Evolutionary conservation across 2,888 invertebrate genomes (phyloP).

Genomic region (Drosophila putrida): DNA sequence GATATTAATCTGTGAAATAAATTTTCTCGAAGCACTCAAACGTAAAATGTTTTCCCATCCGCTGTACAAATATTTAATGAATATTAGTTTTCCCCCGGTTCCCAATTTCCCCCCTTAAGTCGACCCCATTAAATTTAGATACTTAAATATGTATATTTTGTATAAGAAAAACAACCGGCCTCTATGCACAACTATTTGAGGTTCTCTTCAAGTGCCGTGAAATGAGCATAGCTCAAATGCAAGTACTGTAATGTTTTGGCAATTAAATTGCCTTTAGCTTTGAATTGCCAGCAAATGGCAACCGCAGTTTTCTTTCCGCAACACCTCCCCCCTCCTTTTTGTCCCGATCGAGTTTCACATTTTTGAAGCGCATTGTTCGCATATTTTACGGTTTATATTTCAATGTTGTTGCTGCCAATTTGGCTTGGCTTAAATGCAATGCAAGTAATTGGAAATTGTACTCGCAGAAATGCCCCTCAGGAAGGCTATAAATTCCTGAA

Average conservation of each 20-base stretch:
- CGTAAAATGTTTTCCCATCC: constrained; percentile 39
- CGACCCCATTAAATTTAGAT: neutral
- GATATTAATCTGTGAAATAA: constrained; percentile 68
- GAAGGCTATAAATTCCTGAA: constrained; percentile 29
- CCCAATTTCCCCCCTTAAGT: neutral
- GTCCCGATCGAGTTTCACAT: neutral
- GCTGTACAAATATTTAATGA: constrained; percentile 71
- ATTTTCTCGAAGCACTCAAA: constrained; percentile 67
- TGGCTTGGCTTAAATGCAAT: constrained; percentile 29
- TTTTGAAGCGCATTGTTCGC: constrained; percentile 38
- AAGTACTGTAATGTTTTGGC: constrained; percentile 21
- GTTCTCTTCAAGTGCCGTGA: constrained; percentile 10
- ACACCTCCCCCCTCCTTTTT: neutral
- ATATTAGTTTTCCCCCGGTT: constrained; percentile 57
- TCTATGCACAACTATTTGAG: constrained; percentile 10
- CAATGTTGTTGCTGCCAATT: constrained; percentile 24
- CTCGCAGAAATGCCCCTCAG: constrained; percentile 14
- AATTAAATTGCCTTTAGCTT: constrained; percentile 32
- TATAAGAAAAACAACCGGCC: constrained; percentile 2
- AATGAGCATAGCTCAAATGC: constrained; percentile 21
- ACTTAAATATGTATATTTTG: constrained; percentile 2
- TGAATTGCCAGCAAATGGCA: constrained; percentile 5
- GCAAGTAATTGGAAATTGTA: constrained; percentile 49
- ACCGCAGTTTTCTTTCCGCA: neutral
- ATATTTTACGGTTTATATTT: constrained; percentile 15